Percentiles rank a stretch among this genome's conserved stretches.
phyloP scores from a whole-genome alignment of 2,888 invertebrate genomes.

The Alviniconcha strummeri region DNA sequence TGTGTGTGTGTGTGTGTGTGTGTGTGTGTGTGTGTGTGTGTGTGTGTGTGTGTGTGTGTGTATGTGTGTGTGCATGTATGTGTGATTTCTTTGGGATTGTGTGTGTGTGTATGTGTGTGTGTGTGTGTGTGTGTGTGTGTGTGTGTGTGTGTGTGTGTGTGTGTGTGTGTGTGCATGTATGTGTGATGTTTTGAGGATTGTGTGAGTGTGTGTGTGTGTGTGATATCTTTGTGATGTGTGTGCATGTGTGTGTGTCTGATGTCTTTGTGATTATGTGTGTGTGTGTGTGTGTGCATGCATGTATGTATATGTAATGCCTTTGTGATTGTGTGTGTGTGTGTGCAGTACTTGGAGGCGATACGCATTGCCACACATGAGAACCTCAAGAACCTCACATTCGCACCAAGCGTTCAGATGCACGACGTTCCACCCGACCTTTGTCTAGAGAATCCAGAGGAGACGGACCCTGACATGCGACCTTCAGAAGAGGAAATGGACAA shows the following conservation, averaged over 20 bases:
- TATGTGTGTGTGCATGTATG: neutral
- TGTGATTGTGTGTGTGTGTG: constrained; percentile 7
- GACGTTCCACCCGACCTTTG: constrained; percentile 88
- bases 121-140: neutral
- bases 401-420: constrained; percentile 97
- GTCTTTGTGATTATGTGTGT: neutral
- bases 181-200: no score
- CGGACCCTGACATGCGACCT: constrained; percentile 64
- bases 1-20: constrained; percentile 2
- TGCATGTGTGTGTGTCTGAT: neutral
- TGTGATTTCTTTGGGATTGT: neutral
- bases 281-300: no score
- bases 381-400: constrained; percentile 90
- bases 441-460: constrained; percentile 65
- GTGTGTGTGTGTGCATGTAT: no score
- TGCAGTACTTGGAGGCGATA: constrained; percentile 91
- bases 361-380: constrained; percentile 91
- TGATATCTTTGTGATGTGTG: constrained; percentile 34
- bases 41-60: neutral
- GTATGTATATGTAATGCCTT: no score
- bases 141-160: no score
- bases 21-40: neutral
- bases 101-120: neutral
- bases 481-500: constrained; percentile 61
- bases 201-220: constrained; percentile 1